Evolutionary conservation across 1,140 invertebrate genomes (phyloP), one percentile per base, ranked within the genome.

Genomic region (Mamestra configurata): DNA sequence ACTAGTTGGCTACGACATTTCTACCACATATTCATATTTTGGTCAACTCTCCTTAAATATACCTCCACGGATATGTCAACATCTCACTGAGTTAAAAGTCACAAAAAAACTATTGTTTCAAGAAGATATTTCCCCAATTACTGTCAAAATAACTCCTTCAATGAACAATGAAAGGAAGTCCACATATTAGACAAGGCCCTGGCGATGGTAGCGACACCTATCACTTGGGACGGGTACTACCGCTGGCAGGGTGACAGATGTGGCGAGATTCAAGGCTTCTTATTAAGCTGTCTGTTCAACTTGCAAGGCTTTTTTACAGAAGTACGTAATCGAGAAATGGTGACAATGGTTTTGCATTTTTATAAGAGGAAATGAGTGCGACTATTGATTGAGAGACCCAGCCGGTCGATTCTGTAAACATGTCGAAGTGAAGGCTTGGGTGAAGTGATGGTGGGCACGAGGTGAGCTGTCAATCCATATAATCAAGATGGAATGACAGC

Each of bases 91-190:
- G 7, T 55, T 24, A 24, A 57, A 15, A 6, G 11, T 57, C 8
- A 59, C 55, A n/a, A 40, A 61, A 61, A 64, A 20, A n/a, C 61
- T 40, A 66, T 66, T 66, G 61, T 66, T 40, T 40, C 8, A 37
- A 49, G 5, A 7, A 40, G 35, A 13, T 5, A 66, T 35, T 43
- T 66, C 61, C 61, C 61, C 61, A 40, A 40, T 66, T 37, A 66
- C n/a, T 66, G 61, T 66, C 59, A 37, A 64, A 61, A 37, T 64
- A 37, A 40, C n/a, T 10, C n/a, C 31, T n/a, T 35, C 15, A n/a
- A n/a, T 4, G 18, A 64, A 66, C 61, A 66, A 66, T 66, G 35
- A n/a, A 31, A 66, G 61, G 61, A 66, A 66, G n/a, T 35, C 15
- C 0, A 15, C n/a, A 3, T 8, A 11, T 66, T 43, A 66, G 61